Conservation (phyloP, 2,113 vertebrate species). For the Natator depressus region DNA sequence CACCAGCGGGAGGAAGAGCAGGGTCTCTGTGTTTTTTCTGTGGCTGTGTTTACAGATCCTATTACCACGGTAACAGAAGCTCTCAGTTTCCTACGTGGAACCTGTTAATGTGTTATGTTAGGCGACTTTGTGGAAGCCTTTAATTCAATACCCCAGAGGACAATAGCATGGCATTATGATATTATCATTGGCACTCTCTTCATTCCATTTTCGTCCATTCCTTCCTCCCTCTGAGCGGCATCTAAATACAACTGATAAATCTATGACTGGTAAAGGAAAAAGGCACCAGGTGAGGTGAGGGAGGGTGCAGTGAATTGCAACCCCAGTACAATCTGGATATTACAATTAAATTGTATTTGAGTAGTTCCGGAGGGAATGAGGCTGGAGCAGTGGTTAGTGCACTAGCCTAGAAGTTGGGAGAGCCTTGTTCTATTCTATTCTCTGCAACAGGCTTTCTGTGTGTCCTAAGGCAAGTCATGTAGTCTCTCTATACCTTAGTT, state of each 20-base stretch:
- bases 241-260: slow-evolving; percentile 25
- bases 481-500: neutral
- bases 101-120: neutral
- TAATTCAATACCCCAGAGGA: slow-evolving; percentile 52
- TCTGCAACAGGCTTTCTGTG: neutral
- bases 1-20: neutral
- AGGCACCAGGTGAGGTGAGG: fast-evolving
- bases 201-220: slow-evolving; percentile 36
- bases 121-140: neutral
- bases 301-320: neutral
- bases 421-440: neutral
- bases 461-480: neutral
- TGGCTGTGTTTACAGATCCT: neutral
- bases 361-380: neutral
- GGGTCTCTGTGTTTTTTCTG: fast-evolving
- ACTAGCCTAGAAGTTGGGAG: neutral
- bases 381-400: neutral
- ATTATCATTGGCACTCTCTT: neutral
- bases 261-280: neutral
- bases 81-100: neutral
- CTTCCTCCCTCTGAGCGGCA: slow-evolving; percentile 48
- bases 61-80: neutral
- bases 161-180: slow-evolving; percentile 46
- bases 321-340: neutral
- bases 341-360: too few relatives aligned